phyloP scores from a whole-genome alignment of 2,113 vertebrate genomes.

The Antigone vipio region DNA sequence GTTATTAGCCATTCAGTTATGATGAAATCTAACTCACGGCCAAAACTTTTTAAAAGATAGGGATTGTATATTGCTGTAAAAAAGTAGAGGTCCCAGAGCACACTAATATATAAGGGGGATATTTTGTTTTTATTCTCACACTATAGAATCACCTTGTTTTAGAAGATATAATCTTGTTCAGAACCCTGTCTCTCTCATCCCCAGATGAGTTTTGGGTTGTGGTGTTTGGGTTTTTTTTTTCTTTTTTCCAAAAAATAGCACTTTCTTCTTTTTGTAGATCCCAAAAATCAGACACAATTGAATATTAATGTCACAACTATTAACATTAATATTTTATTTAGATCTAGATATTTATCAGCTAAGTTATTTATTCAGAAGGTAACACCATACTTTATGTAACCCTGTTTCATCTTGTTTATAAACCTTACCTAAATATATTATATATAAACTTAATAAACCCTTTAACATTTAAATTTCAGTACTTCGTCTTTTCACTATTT shows the following conservation, averaged over 20 bases:
- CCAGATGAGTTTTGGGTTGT: neutral
- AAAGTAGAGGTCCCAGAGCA: neutral
- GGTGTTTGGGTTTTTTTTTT: too few species aligned
- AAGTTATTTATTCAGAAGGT: neutral
- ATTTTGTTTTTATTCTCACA: neutral
- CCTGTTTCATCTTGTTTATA: neutral
- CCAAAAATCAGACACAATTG: neutral
- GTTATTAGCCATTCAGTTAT: neutral
- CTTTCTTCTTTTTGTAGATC: neutral
- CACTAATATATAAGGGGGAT: accelerated
- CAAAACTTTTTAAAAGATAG: accelerated
- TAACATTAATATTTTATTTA: neutral
- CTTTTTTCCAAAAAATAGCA: neutral
- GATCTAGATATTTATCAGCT: neutral
- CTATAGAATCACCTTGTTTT: neutral
- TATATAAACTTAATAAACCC: neutral
- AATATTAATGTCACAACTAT: neutral
- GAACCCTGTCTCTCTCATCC: neutral
- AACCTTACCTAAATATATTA: neutral
- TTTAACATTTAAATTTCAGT: neutral
- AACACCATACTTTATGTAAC: neutral
- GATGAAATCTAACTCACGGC: neutral
- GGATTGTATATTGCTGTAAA: neutral
- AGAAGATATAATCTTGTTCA: neutral
- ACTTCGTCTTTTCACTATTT: neutral